A percentile compares a stretch with the other conserved stretches of the same genome.
Evolutionary conservation across 2,797 vertebrate species (phyloP).

Genomic region (Scleropages formosus): DNA sequence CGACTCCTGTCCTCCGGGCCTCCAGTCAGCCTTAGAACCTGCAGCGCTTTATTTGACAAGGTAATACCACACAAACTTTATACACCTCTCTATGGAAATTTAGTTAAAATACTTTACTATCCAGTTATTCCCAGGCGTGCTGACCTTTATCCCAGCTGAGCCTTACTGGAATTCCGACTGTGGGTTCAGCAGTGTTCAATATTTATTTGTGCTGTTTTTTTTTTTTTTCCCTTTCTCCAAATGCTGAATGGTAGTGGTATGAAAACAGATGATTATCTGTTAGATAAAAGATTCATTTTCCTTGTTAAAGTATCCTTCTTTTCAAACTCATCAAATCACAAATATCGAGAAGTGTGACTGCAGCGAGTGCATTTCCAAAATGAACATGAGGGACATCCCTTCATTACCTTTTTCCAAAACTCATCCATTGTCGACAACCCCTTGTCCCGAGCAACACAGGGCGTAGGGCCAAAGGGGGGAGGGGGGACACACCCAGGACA

Average conservation of each 20-base stretch:
- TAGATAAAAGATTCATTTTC: neutral
- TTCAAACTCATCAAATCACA: neutral
- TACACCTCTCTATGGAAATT: conserved; percentile 20
- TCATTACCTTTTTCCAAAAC: conserved; percentile 7
- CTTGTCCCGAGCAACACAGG: no score
- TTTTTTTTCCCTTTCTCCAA: neutral
- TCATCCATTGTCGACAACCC: no score
- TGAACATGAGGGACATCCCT: neutral
- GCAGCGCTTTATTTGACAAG: conserved; percentile 81
- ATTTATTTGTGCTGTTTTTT: no score
- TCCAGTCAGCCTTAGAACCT: conserved; percentile 81
- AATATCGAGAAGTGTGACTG: neutral
- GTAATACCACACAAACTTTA: conserved; percentile 52
- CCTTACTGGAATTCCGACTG: neutral
- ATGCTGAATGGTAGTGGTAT: neutral
- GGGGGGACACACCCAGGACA: no score
- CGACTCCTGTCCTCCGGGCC: conserved; percentile 79
- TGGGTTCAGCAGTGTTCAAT: neutral
- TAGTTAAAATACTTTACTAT: neutral
- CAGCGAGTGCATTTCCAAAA: neutral
- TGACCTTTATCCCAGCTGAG: neutral
- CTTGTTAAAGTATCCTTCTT: neutral
- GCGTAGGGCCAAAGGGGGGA: no score
- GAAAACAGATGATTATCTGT: neutral
- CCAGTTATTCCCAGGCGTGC: neutral